These are phyloP conservation scores for Drosophila cracens DNA, from an alignment of 2,888 invertebrate species.

Conservation along the genomic window DNA sequence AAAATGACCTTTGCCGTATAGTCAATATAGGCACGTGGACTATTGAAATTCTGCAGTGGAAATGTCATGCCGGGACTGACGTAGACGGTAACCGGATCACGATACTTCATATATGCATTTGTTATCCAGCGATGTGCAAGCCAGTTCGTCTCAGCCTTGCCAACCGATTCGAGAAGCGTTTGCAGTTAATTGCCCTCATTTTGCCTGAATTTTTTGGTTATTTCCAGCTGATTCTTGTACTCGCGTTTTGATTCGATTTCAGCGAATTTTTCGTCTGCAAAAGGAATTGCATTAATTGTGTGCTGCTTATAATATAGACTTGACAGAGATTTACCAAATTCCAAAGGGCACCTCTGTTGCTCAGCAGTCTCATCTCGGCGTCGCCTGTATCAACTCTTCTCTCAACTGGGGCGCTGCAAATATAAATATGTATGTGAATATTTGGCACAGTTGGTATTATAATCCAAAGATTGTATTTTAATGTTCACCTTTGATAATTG, in stretches of 20 bases:
- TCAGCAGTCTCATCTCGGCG: constrained; percentile 50
- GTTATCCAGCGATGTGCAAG: constrained; percentile 96
- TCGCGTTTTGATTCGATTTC: constrained; percentile 85
- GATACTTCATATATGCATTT: constrained; percentile 93
- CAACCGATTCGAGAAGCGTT: constrained; percentile 88
- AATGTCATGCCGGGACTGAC: constrained; percentile 95
- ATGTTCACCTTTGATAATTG: constrained; percentile 65
- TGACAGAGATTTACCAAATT: constrained; percentile 60
- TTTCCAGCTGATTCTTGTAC: constrained; percentile 88
- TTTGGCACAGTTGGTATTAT: not conserved
- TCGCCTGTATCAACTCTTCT: constrained; percentile 2
- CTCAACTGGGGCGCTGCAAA: constrained; percentile 34
- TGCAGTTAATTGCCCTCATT: constrained; percentile 85
- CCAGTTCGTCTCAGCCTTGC: constrained; percentile 91
- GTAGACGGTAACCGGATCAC: constrained; percentile 93
- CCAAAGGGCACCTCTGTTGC: constrained; percentile 48
- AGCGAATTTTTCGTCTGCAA: constrained; percentile 59
- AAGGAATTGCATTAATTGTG: not conserved
- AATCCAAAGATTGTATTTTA: constrained; percentile 41
- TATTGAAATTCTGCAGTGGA: constrained; percentile 88
- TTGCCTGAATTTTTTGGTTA: constrained; percentile 85
- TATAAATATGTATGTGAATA: not conserved
- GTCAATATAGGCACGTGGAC: constrained; percentile 87
- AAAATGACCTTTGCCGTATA: constrained; percentile 89
- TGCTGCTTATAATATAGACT: too few species aligned